Conservation (phyloP, 2,888 invertebrate species). For the Colletes collaris region DNA sequence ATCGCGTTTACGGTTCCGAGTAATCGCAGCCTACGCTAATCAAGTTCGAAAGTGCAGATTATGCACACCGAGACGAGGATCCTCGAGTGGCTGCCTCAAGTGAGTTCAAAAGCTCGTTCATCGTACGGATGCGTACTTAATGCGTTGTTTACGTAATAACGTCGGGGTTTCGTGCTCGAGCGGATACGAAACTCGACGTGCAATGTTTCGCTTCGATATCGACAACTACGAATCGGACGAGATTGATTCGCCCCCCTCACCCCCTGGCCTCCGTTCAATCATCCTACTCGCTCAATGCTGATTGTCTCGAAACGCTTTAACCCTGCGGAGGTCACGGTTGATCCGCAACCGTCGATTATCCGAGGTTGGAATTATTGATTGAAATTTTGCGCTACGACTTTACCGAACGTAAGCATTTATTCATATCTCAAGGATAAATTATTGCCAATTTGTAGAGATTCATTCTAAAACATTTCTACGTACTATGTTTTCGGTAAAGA, state of each 20-base stretch:
- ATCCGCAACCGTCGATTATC: too few species aligned
- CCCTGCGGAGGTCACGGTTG: too few species aligned
- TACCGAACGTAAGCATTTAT: too few species aligned
- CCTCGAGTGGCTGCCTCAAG: constrained; percentile 12
- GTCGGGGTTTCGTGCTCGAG: not conserved
- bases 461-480: too few species aligned
- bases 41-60: constrained; percentile 36
- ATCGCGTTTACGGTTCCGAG: not conserved
- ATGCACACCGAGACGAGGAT: constrained; percentile 28
- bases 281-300: too few species aligned
- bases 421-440: too few species aligned
- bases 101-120: constrained; percentile 5
- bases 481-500: too few species aligned
- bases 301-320: not conserved
- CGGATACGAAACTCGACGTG: not conserved
- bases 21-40: constrained; percentile 10
- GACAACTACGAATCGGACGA: not conserved
- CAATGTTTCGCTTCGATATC: not conserved
- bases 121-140: constrained; percentile 1
- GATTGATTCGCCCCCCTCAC: not conserved
- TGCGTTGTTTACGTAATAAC: constrained; percentile 11
- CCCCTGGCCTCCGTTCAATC: too few species aligned
- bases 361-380: too few species aligned
- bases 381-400: too few species aligned
- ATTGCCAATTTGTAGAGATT: too few species aligned